A percentile compares a stretch with the other conserved stretches of the same genome.
phyloP scores from a whole-genome alignment of 2,113 vertebrate species.

The Periophthalmus modestus region DNA sequence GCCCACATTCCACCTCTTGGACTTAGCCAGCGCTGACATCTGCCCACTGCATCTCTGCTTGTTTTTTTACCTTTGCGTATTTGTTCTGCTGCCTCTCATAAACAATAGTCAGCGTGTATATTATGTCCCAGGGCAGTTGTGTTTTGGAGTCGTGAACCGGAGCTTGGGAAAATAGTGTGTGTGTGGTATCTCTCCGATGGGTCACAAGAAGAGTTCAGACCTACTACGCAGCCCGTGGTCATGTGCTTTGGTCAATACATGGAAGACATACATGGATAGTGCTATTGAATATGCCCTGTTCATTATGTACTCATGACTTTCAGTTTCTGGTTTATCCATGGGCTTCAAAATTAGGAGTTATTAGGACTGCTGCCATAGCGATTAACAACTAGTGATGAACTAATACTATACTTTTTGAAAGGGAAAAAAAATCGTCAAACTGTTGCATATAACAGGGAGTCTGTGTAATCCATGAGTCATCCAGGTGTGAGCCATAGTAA shows the following conservation, averaged over 20 bases:
- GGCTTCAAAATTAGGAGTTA: too few relatives aligned
- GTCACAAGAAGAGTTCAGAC: conserved; percentile 10
- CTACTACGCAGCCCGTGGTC: background rate
- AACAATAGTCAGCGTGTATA: conserved; percentile 51
- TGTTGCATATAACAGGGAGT: too few relatives aligned
- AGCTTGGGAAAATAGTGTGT: conserved; percentile 32
- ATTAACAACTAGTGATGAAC: too few relatives aligned
- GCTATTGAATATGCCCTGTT: background rate
- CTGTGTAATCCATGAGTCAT: too few relatives aligned
- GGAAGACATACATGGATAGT: background rate
- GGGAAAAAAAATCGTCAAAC: too few relatives aligned
- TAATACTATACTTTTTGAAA: too few relatives aligned
- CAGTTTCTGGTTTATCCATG: too few relatives aligned
- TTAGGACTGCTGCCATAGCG: too few relatives aligned
- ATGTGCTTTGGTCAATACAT: background rate
- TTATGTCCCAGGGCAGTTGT: conserved; percentile 35
- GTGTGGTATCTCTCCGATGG: conserved; percentile 17
- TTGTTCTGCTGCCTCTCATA: conserved; percentile 40
- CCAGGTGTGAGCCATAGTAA: too few relatives aligned
- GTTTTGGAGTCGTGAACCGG: conserved; percentile 47
- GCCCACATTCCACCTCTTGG: conserved; percentile 27
- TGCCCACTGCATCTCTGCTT: conserved; percentile 19
- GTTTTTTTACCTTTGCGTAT: conserved; percentile 57
- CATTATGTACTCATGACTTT: too few relatives aligned
- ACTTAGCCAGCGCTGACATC: conserved; percentile 36